A percentile compares a stretch with the other conserved stretches of the same genome.
These are phyloP conservation scores for Drosophila watanabei DNA, from an alignment of 1,140 invertebrate species.

Conservation along the genomic window DNA sequence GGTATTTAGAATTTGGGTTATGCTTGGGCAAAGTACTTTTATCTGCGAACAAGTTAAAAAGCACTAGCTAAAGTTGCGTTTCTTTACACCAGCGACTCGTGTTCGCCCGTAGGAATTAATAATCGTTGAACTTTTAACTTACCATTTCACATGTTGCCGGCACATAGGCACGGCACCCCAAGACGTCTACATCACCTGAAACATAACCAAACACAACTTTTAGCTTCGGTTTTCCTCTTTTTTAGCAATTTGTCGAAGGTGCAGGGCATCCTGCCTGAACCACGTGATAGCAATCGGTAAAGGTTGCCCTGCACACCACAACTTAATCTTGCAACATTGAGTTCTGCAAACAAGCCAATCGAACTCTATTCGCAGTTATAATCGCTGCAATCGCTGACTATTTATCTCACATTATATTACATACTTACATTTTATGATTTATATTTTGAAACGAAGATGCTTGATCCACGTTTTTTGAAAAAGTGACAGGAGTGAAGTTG, in stretches of 20 bases:
- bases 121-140: slow-evolving; percentile 1
- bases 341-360: slow-evolving; percentile 61
- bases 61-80: slow-evolving; percentile 80
- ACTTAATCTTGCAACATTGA: slow-evolving; percentile 70
- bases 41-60: slow-evolving; percentile 81
- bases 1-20: slow-evolving; percentile 72
- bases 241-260: slow-evolving; percentile 24
- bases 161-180: not conserved
- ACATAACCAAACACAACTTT: not conserved
- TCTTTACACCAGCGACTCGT: slow-evolving; percentile 85
- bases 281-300: slow-evolving; percentile 55
- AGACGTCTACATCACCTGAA: slow-evolving; percentile 42
- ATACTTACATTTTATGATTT: slow-evolving; percentile 7
- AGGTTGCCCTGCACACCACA: slow-evolving; percentile 3
- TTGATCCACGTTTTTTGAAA: slow-evolving; percentile 17
- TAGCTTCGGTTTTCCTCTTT: not conserved
- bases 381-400: slow-evolving; percentile 45
- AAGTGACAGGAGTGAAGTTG: slow-evolving; percentile 16
- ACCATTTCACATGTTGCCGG: slow-evolving; percentile 28
- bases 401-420: not conserved
- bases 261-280: slow-evolving; percentile 5
- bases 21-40: slow-evolving; percentile 80
- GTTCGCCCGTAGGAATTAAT: slow-evolving; percentile 41
- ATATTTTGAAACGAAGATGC: not conserved
- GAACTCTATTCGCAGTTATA: slow-evolving; percentile 72